phyloP scores from a whole-genome alignment of 2,113 vertebrate species.

The Cynopterus brachyotis region DNA sequence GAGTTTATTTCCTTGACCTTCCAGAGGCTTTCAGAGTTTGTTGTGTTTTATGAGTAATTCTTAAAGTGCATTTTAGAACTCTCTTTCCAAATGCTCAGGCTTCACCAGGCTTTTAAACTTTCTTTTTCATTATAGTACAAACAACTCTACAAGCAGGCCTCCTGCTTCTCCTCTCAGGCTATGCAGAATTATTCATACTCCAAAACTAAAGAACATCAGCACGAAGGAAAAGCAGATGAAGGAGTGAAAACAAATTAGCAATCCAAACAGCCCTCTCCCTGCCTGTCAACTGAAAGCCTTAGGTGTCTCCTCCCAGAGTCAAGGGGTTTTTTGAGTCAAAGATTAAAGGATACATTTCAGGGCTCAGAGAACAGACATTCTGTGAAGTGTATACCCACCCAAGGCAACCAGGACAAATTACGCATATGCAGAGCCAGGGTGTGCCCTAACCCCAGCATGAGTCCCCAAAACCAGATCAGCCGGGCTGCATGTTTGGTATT shows the following conservation, averaged over 20 bases:
- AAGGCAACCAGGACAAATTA: not conserved
- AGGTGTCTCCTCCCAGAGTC: constrained; percentile 64
- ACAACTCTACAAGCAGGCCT: constrained; percentile 64
- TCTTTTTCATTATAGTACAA: constrained; percentile 74
- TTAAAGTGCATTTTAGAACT: constrained; percentile 43
- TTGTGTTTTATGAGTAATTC: constrained; percentile 35
- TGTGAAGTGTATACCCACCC: not conserved
- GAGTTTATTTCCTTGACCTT: constrained; percentile 29
- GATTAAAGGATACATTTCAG: constrained; percentile 72
- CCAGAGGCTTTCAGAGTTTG: constrained; percentile 12
- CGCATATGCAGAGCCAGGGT: not conserved
- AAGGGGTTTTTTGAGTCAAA: constrained; percentile 59
- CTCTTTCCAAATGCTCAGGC: constrained; percentile 21
- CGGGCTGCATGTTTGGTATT: not conserved
- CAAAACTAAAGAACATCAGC: constrained; percentile 59
- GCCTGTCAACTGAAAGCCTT: constrained; percentile 63
- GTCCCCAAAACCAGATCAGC: not conserved
- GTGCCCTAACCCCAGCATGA: not conserved
- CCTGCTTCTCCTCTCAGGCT: constrained; percentile 70
- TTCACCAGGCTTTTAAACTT: constrained; percentile 71
- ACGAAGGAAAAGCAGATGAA: constrained; percentile 64
- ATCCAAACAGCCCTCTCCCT: constrained; percentile 68
- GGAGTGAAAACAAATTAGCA: constrained; percentile 75
- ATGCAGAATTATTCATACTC: constrained; percentile 74
- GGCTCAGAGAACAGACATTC: constrained; percentile 54